Percentiles rank a stretch among this genome's conserved stretches.
These are phyloP conservation scores for Microtus pennsylvanicus DNA, from an alignment of 2,113 vertebrate genomes.

Conservation along the genomic window DNA sequence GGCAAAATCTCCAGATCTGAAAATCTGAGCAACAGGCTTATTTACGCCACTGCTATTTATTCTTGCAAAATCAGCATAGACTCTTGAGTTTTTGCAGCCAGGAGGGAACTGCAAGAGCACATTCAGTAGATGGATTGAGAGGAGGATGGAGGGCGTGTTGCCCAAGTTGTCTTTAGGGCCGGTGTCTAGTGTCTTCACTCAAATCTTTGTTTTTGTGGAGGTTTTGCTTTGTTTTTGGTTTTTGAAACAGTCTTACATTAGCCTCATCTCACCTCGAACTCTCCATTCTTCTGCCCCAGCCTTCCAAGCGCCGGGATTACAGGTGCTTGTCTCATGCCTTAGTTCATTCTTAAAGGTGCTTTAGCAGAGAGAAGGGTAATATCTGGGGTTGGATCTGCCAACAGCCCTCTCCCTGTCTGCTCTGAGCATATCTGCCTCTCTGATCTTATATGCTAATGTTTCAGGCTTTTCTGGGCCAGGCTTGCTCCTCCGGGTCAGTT, in stretches of 20 bases:
- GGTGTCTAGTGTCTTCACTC: not conserved
- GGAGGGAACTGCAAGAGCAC: not conserved
- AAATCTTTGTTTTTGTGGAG: not conserved
- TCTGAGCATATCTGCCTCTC: not conserved
- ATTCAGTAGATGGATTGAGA: accelerated
- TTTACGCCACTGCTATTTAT: conserved; percentile 44
- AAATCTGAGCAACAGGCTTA: conserved; percentile 59
- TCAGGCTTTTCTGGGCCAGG: not conserved
- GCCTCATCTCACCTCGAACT: not conserved
- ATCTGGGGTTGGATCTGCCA: not conserved
- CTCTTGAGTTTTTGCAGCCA: not conserved
- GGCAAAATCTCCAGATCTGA: conserved; percentile 58
- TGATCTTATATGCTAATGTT: not conserved
- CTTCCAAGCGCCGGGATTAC: not conserved
- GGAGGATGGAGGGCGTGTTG: not conserved
- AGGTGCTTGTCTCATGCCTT: not conserved
- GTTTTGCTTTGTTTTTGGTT: not conserved
- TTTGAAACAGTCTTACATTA: not conserved
- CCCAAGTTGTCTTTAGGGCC: not conserved
- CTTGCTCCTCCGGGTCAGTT: not conserved
- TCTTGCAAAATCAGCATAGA: conserved; percentile 50
- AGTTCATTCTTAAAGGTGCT: not conserved
- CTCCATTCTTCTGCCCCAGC: not conserved
- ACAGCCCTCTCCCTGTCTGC: not conserved
- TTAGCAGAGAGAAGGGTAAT: not conserved